Evolutionary conservation across 1,140 invertebrate genomes (phyloP).

Genomic region (Drosophila novamexicana): DNA sequence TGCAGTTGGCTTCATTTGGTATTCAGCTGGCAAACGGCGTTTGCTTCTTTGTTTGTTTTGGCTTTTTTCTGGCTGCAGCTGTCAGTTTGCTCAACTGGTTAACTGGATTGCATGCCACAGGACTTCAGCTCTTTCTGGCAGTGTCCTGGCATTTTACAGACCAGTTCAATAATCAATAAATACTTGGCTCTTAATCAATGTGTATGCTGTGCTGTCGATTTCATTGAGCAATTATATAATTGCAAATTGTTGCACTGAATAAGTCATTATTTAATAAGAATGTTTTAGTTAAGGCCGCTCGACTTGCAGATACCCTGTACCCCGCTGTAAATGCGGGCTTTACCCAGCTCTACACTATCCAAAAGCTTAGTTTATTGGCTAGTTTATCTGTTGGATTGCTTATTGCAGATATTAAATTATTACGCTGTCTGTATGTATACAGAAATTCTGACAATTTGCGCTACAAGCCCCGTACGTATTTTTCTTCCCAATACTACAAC

Average conservation of each 20-base stretch:
- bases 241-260: slow-evolving; percentile 47
- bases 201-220: slow-evolving; percentile 19
- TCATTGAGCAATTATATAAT: slow-evolving; percentile 40
- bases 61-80: slow-evolving; percentile 18
- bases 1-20: slow-evolving; percentile 24
- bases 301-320: background rate
- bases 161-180: slow-evolving; percentile 60
- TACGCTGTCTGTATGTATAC: too few relatives aligned
- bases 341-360: too few relatives aligned
- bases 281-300: background rate
- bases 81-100: slow-evolving; percentile 17
- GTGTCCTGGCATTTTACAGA: background rate
- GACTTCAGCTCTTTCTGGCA: background rate
- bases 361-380: too few relatives aligned
- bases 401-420: too few relatives aligned
- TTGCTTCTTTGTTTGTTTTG: slow-evolving; percentile 32
- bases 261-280: slow-evolving; percentile 43
- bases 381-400: too few relatives aligned
- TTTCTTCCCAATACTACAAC: too few relatives aligned
- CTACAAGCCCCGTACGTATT: too few relatives aligned
- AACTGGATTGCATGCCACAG: slow-evolving; percentile 1
- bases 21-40: slow-evolving; percentile 26
- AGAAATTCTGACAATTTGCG: too few relatives aligned
- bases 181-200: slow-evolving; percentile 52
- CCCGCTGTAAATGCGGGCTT: background rate